Evolutionary conservation across 2,797 vertebrate genomes (phyloP).

Genomic region (Chaetophractus vellerosus): DNA sequence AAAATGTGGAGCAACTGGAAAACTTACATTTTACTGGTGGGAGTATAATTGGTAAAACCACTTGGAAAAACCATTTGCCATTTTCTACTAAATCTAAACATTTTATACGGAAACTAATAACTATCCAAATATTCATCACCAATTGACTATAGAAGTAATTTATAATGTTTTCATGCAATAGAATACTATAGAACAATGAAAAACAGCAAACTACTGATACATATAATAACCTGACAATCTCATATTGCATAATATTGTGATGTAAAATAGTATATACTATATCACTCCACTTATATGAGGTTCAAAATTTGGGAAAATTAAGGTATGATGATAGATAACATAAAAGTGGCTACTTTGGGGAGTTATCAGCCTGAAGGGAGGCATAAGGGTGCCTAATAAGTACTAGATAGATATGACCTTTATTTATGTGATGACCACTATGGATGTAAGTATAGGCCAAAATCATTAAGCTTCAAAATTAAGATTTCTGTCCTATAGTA

Average conservation of each 20-base stretch:
- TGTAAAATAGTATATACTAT: background rate
- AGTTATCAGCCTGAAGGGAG: background rate
- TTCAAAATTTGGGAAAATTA: background rate
- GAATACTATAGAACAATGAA: background rate
- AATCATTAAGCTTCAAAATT: background rate
- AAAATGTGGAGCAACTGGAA: background rate
- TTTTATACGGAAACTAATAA: background rate
- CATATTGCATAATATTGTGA: background rate
- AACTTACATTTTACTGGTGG: background rate
- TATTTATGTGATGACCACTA: background rate
- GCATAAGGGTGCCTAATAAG: background rate
- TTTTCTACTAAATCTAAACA: background rate
- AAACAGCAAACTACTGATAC: background rate
- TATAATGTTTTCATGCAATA: too few relatives aligned
- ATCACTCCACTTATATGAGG: background rate
- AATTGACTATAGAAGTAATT: background rate
- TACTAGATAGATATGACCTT: background rate
- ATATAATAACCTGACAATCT: background rate
- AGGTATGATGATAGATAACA: background rate
- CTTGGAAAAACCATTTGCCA: background rate
- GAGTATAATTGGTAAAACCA: background rate
- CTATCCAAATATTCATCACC: background rate
- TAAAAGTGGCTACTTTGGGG: background rate
- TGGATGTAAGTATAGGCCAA: background rate
- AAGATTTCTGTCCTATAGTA: background rate